phyloP scores from a whole-genome alignment of 2,888 invertebrate genomes.

The Yponomeuta sedellus region DNA sequence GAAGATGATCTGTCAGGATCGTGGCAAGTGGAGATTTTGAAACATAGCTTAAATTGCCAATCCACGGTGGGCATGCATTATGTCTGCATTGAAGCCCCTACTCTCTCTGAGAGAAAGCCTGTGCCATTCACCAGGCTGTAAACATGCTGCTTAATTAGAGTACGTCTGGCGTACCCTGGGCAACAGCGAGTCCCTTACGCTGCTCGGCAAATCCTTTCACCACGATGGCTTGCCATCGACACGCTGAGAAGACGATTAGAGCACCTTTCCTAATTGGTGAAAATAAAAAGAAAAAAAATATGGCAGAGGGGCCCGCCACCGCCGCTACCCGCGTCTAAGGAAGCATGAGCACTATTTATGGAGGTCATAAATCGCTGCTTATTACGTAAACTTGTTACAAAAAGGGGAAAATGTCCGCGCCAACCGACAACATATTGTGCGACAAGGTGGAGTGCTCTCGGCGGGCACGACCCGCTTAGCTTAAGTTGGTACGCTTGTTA shows the following conservation, averaged over 20 bases:
- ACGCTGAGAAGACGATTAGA: too few species aligned
- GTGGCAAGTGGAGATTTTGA: too few species aligned
- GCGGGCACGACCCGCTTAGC: neutral
- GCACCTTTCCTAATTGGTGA: slow-evolving; percentile 4
- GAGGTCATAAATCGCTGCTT: slow-evolving; percentile 19
- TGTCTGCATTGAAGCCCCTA: too few species aligned
- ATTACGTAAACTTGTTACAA: slow-evolving; percentile 20
- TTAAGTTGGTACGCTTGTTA: neutral
- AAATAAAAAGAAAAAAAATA: neutral
- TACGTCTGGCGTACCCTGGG: too few species aligned
- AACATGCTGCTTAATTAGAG: neutral
- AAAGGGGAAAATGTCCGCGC: slow-evolving; percentile 19
- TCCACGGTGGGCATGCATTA: too few species aligned
- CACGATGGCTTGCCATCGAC: too few species aligned
- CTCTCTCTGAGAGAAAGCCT: too few species aligned
- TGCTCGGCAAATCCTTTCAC: too few species aligned
- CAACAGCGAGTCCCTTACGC: too few species aligned
- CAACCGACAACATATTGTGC: slow-evolving; percentile 13
- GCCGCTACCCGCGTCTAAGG: neutral
- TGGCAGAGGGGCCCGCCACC: neutral
- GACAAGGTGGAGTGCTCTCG: slow-evolving; percentile 7
- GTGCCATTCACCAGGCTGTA: too few species aligned
- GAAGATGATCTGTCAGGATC: too few species aligned
- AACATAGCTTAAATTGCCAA: too few species aligned
- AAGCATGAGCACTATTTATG: slow-evolving; percentile 18